Base-by-base conservation (phyloP, 2,113 vertebrate genomes). In the Stigmatopora nigra region DNA sequence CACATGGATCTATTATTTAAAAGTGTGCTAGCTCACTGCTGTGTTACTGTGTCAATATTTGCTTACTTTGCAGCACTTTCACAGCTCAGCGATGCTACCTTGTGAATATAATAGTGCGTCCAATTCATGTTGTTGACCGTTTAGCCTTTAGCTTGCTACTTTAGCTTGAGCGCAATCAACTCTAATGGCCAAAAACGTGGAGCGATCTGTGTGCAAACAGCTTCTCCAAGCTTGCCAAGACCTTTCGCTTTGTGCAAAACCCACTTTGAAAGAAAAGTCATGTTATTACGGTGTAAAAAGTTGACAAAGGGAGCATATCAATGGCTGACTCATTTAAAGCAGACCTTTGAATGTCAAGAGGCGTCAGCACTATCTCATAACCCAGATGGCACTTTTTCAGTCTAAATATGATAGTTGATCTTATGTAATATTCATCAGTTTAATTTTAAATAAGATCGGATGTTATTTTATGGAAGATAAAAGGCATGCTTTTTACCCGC, bases 401-500 rank as follows among this genome's bases (percentile, higher is more conserved):
- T 15, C 10, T 56, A 7, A 61, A 15, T 16, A 16, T 1, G n/a
- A n/a, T 4, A 44, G 7, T 41, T 4, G 38, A 8, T 7, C 22
- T 45, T 2, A 16, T 41, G n/a, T 41, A 49, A 16, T 49, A 22
- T 41, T 16, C 15, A 6, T 48, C 5, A 16, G 15, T 16, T 48
- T 48, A 2, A 16, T 10, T 12, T 7, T 0, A 22, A 22, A 12
- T 10, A 3, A 13, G 45, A 45, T 38, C 2, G 1, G 1, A 52
- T 56, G 5, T 16, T 36, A 46, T 56, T 13, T 55, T 51, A 55
- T 64, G 38, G 19, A 14, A 31, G 11, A 12, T 22, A 20, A 31
- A 61, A 72, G 75, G 74, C 80, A 62, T 75, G 70, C 25, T 75
- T 63, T 38, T 73, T 80, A 88, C 87, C 87, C 82, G 87, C 87